Evolutionary conservation across 2,888 invertebrate genomes (phyloP).

Genomic region (Agonopterix subpropinquella): DNA sequence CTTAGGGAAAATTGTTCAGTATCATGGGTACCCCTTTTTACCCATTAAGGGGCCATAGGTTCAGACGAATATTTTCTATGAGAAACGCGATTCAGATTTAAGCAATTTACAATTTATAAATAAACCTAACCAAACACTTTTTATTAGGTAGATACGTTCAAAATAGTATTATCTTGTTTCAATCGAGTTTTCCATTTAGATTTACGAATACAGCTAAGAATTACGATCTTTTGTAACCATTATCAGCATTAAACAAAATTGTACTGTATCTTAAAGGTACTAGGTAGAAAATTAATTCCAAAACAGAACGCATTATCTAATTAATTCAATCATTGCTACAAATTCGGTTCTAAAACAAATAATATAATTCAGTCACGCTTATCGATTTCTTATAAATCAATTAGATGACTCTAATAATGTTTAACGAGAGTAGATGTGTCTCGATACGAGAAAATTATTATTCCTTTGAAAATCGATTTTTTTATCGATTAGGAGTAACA

Average conservation of each 20-base stretch:
- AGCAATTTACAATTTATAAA: too few species aligned
- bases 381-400: conserved; percentile 55
- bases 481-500: conserved; percentile 44
- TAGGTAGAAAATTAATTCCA: not conserved
- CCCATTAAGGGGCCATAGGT: too few species aligned
- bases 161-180: not conserved
- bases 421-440: conserved; percentile 53
- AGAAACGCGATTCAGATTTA: too few species aligned
- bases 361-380: conserved; percentile 43
- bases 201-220: not conserved
- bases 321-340: conserved; percentile 14
- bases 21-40: too few species aligned
- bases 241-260: not conserved
- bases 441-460: conserved; percentile 33
- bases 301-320: too few species aligned
- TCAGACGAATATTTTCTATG: too few species aligned
- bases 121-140: too few species aligned
- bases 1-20: too few species aligned
- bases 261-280: not conserved
- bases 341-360: conserved; percentile 27
- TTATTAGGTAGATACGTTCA: not conserved
- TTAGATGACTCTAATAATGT: conserved; percentile 48
- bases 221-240: not conserved
- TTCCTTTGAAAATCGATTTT: conserved; percentile 41
- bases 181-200: not conserved